Percentiles rank a stretch among this genome's conserved stretches.
Evolutionary conservation across 2,888 invertebrate genomes (phyloP).

Genomic region (Pachymerium ferrugineum): DNA sequence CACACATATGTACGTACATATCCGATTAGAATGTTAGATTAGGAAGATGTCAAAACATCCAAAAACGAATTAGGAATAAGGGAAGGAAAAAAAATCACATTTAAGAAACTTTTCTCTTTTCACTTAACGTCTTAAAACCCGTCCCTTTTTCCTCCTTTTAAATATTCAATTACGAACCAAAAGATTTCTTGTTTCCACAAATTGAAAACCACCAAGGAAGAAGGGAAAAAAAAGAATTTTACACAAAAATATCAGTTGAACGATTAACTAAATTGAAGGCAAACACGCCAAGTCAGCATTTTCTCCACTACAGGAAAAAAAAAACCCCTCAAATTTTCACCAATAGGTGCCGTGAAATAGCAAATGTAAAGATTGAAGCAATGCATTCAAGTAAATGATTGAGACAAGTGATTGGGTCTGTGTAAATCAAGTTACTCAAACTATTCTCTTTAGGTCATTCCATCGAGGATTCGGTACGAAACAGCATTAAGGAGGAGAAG

Average conservation of each 20-base stretch:
- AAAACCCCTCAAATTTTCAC: neutral
- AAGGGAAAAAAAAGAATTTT: neutral
- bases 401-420: slow-evolving; percentile 6
- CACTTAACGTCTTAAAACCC: neutral
- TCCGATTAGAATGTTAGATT: neutral
- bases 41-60: neutral
- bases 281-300: neutral
- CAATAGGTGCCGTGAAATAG: neutral
- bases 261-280: neutral
- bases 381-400: slow-evolving; percentile 2
- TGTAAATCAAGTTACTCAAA: slow-evolving; percentile 6
- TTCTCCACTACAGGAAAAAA: neutral
- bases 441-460: slow-evolving; percentile 8
- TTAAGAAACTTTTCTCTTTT: too few relatives aligned
- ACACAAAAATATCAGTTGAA: neutral
- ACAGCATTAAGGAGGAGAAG: slow-evolving; percentile 3
- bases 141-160: neutral
- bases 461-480: slow-evolving; percentile 2
- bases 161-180: neutral
- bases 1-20: neutral
- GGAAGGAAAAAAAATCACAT: neutral
- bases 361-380: too few relatives aligned
- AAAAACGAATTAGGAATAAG: neutral
- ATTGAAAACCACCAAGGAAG: neutral
- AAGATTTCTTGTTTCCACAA: neutral